phyloP scores from a whole-genome alignment of 2,113 vertebrate species.

The Hemichromis elongatus region DNA sequence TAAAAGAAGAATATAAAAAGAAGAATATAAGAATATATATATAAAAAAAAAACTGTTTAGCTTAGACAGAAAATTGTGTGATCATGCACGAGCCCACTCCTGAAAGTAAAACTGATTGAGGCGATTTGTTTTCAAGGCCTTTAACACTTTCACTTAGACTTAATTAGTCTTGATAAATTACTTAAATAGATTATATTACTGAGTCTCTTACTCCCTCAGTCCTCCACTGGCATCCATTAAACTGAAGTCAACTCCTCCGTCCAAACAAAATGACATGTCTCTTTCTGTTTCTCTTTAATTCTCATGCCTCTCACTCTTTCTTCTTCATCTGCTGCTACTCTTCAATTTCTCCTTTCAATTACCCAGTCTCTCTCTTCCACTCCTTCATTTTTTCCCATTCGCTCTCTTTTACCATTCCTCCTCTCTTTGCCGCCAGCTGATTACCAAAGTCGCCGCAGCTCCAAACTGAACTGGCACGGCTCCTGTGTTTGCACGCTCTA shows the following conservation, averaged over 20 bases:
- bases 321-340: neutral
- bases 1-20: no score
- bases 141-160: neutral
- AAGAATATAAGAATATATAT: no score
- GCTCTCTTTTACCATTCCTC: neutral
- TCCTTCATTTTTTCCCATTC: neutral
- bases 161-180: neutral
- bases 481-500: neutral
- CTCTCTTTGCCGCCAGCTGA: neutral
- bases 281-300: neutral
- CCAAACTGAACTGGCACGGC: conserved; percentile 9
- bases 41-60: no score
- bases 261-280: neutral
- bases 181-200: neutral
- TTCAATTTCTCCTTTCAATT: neutral
- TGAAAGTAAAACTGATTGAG: neutral
- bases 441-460: neutral
- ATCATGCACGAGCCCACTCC: neutral
- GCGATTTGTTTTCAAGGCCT: neutral
- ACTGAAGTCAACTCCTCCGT: neutral
- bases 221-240: neutral
- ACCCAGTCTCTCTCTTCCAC: neutral
- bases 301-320: neutral
- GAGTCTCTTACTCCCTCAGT: neutral
- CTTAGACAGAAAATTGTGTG: neutral